These are phyloP conservation scores for Ispidina picta DNA, from an alignment of 2,797 vertebrate species.

Conservation along the genomic window DNA sequence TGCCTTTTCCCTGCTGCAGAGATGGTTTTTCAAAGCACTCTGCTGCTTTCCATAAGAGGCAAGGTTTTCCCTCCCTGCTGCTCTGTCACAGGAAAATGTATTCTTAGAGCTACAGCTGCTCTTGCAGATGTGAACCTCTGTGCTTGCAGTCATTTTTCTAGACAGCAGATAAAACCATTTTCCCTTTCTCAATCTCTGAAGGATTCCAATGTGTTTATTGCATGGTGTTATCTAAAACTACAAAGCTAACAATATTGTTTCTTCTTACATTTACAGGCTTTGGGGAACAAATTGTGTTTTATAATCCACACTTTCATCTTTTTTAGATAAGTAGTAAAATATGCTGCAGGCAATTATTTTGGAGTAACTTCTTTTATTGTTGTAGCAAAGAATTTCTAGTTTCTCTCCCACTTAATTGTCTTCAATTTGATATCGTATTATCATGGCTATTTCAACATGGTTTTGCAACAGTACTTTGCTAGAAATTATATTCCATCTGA, in stretches of 20 bases:
- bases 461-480: conserved; percentile 8
- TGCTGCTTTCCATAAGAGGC: not conserved
- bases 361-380: not conserved
- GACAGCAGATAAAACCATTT: not conserved
- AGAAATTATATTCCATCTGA: not conserved
- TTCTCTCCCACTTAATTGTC: not conserved
- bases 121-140: not conserved
- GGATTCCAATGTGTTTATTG: not conserved
- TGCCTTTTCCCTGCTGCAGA: not conserved
- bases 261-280: not conserved
- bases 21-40: not conserved
- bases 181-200: not conserved
- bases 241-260: not conserved
- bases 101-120: not conserved
- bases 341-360: not conserved
- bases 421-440: not conserved
- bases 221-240: not conserved
- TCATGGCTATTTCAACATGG: not conserved
- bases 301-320: not conserved
- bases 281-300: not conserved
- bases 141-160: not conserved
- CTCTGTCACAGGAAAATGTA: not conserved
- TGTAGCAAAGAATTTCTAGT: not conserved
- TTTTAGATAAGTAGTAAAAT: not conserved
- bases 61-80: not conserved